Evolutionary conservation across 2,113 vertebrate genomes (phyloP), one percentile per base, ranked within the genome.

Genomic region (Hemiprocne comata): DNA sequence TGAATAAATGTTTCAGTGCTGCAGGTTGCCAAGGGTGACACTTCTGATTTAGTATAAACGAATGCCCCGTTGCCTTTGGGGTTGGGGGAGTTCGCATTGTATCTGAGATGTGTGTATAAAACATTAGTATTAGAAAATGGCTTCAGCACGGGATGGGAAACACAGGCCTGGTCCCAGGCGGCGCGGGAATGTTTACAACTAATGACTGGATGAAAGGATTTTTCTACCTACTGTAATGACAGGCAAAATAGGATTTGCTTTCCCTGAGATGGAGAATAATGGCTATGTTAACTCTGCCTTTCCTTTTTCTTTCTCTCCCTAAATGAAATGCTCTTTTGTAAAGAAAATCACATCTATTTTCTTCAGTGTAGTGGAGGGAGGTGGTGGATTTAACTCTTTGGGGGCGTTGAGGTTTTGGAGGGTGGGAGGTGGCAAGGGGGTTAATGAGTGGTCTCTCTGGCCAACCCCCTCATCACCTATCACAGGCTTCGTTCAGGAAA

Each of bases 21-120:
- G 98, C 98, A 98, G 98, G 98, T 99, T 99, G 99, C 99, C 99
- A 99, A 98, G 98, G 99, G 99, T 99, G 99, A 99, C 99, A 99
- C 98, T 98, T 99, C 98, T 99, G 99, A 99, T 99, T 99, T 99
- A 99, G 98, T 99, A 99, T 99, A 99, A 99, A 99, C 98, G 98
- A 99, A 98, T 98, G 98, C 99, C 99, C 99, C 98, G 96, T 98
- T 99, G 99, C 99, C 99, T 98, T 98, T 98, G 98, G 99, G 99
- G 98, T 98, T 98, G 97, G 92, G 97, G 95, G 98, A 98, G 98
- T 97, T 98, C 81, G 93, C 97, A 97, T 96, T 98, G 98, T 98
- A 98, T 97, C 98, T 94, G 98, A 98, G 98, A 97, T 96, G 97
- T 98, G 98, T 98, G 97, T 98, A 98, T 98, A 98, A 98, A 98